Percentiles rank a stretch among this genome's conserved stretches.
Evolutionary conservation across 2,113 vertebrate species (phyloP).

Genomic region (Hydropotes inermis): DNA sequence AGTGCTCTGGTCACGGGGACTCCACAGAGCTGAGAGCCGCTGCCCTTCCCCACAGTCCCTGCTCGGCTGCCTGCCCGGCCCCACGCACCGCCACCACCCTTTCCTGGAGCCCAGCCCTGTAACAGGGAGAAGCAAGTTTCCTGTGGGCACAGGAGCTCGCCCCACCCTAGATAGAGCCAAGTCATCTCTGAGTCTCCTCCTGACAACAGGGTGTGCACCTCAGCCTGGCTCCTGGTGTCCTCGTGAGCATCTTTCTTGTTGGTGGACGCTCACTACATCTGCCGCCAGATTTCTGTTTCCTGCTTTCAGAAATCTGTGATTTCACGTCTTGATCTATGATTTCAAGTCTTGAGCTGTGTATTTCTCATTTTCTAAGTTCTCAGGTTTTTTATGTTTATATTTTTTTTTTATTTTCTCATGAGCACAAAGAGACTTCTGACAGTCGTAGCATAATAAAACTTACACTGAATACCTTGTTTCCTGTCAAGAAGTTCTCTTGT

Average conservation of each 20-base stretch:
- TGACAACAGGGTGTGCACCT: not conserved
- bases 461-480: not conserved
- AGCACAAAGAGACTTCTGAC: not conserved
- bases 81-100: not conserved
- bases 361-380: not conserved
- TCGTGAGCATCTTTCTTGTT: not conserved
- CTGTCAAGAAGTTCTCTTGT: not conserved
- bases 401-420: not conserved
- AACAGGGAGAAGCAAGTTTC: not conserved
- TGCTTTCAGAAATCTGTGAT: not conserved
- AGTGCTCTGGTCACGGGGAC: not conserved
- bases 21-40: not conserved
- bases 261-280: not conserved
- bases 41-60: not conserved
- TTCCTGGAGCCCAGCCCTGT: not conserved
- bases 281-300: not conserved
- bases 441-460: not conserved
- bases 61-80: accelerated
- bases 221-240: not conserved
- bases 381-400: not conserved
- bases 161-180: not conserved
- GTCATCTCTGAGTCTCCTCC: not conserved
- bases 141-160: not conserved
- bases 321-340: not conserved
- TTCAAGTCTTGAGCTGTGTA: not conserved